A percentile compares a stretch with the other conserved stretches of the same genome.
These are phyloP conservation scores for Eurystomus glaucurus DNA, from an alignment of 2,797 vertebrate genomes.

Conservation along the genomic window DNA sequence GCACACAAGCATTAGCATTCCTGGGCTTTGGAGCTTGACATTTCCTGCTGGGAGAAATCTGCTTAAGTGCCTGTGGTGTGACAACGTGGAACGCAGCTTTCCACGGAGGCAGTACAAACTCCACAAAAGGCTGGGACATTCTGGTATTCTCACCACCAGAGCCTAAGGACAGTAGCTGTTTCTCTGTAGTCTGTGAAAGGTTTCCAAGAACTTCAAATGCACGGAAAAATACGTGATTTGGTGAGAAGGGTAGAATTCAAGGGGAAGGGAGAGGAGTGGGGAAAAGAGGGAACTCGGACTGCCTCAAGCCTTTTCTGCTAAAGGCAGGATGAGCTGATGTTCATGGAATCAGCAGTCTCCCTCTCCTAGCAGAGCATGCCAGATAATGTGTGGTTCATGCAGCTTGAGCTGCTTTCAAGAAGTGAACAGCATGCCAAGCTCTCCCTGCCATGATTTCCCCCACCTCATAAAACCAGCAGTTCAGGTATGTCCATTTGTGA, in stretches of 20 bases:
- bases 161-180: neutral
- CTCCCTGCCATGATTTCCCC: neutral
- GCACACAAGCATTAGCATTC: neutral
- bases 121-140: accelerated
- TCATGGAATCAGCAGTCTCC: neutral
- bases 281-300: neutral
- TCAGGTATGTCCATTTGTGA: neutral
- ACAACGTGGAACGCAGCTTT: neutral
- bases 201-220: neutral
- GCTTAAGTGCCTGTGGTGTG: neutral
- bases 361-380: neutral
- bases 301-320: neutral
- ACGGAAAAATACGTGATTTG: neutral
- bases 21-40: neutral
- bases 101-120: neutral
- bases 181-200: neutral
- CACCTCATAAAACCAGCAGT: constrained; percentile 7
- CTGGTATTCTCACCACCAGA: neutral
- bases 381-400: neutral
- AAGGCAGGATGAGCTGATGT: neutral
- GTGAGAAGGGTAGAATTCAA: neutral
- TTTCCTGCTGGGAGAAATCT: neutral
- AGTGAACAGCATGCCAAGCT: neutral
- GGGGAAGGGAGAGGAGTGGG: accelerated
- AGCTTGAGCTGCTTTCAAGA: neutral